Conservation (phyloP, 2,113 vertebrate species). For the Ceyx margarethae region DNA sequence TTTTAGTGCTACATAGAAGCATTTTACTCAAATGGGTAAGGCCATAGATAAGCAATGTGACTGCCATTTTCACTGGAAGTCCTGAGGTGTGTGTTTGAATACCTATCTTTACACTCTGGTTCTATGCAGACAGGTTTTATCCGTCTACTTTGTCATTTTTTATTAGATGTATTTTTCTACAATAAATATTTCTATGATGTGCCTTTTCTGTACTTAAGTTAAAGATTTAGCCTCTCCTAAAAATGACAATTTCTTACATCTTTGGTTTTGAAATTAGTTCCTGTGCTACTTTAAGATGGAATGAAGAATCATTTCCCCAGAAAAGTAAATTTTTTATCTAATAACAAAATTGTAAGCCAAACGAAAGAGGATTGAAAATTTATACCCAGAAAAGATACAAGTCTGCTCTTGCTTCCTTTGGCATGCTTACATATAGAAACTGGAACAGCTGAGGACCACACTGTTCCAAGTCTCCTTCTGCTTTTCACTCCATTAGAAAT, state of each 20-base stretch:
- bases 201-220: background rate
- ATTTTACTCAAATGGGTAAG: constrained; percentile 14
- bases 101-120: constrained; percentile 16
- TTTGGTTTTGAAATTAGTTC: background rate
- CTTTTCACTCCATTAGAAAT: background rate
- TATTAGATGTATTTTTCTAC: background rate
- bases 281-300: background rate
- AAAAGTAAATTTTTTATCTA: background rate
- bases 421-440: background rate
- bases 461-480: background rate
- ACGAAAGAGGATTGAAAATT: background rate
- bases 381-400: background rate
- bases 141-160: background rate
- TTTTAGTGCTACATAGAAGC: background rate
- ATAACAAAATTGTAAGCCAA: background rate
- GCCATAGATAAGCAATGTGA: background rate
- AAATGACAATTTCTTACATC: background rate
- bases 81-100: background rate
- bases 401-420: background rate
- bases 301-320: background rate
- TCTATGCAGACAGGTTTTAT: background rate
- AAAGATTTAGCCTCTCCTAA: background rate
- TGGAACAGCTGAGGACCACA: background rate
- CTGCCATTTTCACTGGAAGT: constrained; percentile 8
- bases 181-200: background rate